phyloP scores from a whole-genome alignment of 2,888 invertebrate species.

The Limnephilus auricula region DNA sequence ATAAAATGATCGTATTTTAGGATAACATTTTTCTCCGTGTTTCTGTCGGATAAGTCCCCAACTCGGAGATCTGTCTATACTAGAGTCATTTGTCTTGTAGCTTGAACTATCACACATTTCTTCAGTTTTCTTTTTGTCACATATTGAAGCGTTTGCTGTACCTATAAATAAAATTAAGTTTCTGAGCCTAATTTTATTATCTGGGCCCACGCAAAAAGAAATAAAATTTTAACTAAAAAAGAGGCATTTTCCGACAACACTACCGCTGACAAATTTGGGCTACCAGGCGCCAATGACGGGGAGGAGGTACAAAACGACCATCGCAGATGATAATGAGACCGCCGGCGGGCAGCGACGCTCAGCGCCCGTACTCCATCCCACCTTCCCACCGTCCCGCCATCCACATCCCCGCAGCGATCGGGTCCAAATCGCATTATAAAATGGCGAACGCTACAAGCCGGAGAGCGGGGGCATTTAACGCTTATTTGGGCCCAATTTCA shows the following conservation, averaged over 20 bases:
- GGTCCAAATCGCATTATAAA: slow-evolving; percentile 66
- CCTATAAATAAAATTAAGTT: no score
- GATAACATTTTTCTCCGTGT: no score
- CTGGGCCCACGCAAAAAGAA: not conserved
- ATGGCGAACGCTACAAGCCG: slow-evolving; percentile 64
- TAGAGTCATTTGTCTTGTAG: no score
- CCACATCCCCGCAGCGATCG: slow-evolving; percentile 59
- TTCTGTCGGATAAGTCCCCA: no score
- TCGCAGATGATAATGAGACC: slow-evolving; percentile 59
- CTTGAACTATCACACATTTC: no score
- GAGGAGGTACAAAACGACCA: slow-evolving; percentile 60
- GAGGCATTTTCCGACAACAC: not conserved
- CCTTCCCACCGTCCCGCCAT: slow-evolving; percentile 36
- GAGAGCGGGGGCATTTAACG: slow-evolving; percentile 79
- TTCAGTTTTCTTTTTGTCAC: no score
- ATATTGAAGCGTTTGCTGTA: no score
- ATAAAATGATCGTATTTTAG: no score
- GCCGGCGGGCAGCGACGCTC: slow-evolving; percentile 60
- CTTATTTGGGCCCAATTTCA: slow-evolving; percentile 80
- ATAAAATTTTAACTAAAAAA: not conserved
- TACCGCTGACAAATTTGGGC: slow-evolving; percentile 9
- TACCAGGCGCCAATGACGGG: slow-evolving; percentile 12
- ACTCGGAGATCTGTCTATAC: no score
- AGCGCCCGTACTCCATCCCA: no score
- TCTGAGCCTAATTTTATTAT: no score